Percentiles rank a stretch among this genome's conserved stretches.
Conservation (phyloP, 2,113 vertebrate genomes). For the Serilophus lunatus region DNA sequence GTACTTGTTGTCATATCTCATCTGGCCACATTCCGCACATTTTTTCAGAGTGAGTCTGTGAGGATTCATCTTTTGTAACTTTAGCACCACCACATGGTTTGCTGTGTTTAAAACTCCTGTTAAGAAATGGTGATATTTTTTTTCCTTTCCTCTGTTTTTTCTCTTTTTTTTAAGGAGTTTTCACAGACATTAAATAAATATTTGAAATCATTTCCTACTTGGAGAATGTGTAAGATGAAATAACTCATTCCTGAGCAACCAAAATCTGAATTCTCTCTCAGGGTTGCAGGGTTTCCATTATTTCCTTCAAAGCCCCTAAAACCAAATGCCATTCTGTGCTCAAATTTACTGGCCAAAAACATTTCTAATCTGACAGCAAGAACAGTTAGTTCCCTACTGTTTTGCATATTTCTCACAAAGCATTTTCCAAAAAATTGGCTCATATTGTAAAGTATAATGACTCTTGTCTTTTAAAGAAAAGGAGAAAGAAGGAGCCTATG, state of each 20-base stretch:
- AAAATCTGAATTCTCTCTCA: background rate
- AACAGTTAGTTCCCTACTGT: background rate
- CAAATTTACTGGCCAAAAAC: background rate
- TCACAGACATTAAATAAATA: background rate
- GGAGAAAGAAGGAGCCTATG: background rate
- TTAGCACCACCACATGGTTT: conserved; percentile 68
- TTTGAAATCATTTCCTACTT: background rate
- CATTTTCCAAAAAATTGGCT: background rate
- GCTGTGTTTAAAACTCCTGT: background rate
- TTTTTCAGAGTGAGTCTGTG: background rate
- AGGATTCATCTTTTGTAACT: conserved; percentile 39
- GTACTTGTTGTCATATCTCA: conserved; percentile 27
- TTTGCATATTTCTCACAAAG: background rate
- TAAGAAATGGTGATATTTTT: background rate
- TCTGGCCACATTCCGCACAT: background rate
- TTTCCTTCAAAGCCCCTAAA: background rate
- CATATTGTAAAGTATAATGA: background rate
- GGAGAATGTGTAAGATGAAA: background rate
- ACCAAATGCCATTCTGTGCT: background rate
- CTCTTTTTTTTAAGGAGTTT: fast-evolving
- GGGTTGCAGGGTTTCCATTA: background rate
- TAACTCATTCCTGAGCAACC: background rate
- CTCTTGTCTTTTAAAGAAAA: background rate
- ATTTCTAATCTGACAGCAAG: background rate
- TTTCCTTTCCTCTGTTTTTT: fast-evolving